Base-by-base conservation (phyloP, 2,113 vertebrate genomes). In the Hippopotamus amphibius region DNA sequence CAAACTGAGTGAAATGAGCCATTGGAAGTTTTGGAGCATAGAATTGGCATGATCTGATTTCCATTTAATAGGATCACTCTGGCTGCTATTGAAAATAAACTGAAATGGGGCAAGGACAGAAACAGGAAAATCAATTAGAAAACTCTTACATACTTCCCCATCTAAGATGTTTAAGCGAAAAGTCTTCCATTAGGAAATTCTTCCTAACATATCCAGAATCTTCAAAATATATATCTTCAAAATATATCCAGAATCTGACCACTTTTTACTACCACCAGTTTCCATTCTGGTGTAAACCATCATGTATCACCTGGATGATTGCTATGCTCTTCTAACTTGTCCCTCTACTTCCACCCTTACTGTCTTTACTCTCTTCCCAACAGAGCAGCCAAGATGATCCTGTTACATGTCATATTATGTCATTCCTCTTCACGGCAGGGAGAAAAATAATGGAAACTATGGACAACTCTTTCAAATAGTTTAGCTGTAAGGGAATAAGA, bases 41-140 rank as follows among this genome's bases (percentile, higher is more conserved):
- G 82, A 22, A 89, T 41, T 86, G 30, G 76, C 41, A 14, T 50
- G 41, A 88, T 92, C 50, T 82, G 59, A 76, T 50, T 66, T 15
- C 90, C 17, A 37, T 55, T 84, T 72, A 90, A 16, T 53, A 48
- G 12, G 33, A 5, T 76, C 76, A 50, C 12, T 84, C 76, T 90
- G 22, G 41, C 48, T 83, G 24, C 57, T 90, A 21, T 9, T 94
- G 72, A 90, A 24, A 82, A 65, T 79, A 79, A 83, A 74, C 4
- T 4, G 24, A 96, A 96, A 87, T 83, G 55, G 28, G 26, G 48
- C 46, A 92, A 82, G 10, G 57, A 80, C 69, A 92, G 53, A 76
- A 90, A 82, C 4, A 86, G 6, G 30, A 55, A 65, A 80, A 76
- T 37, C 43, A 77, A 15, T 79, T 71, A 63, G 33, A 69, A 81